Base-by-base conservation (phyloP, 1,140 invertebrate genomes). In the Hermatobates lingyangjiaoensis region DNA sequence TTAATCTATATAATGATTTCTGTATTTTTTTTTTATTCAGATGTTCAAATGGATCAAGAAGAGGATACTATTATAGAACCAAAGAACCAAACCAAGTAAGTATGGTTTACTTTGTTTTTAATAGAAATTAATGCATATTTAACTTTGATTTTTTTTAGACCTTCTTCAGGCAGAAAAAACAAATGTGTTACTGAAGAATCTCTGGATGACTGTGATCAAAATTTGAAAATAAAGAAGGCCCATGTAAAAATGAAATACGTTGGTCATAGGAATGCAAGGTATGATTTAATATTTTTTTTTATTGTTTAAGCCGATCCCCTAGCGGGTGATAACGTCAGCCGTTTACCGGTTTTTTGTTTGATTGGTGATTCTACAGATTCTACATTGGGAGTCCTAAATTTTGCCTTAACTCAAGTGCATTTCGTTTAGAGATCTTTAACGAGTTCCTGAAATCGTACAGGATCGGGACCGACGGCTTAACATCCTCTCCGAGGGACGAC, bases 231-330 rank as follows among this genome's bases (percentile, higher is more conserved):
- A 12, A 28, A 42, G 28, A 53, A 47, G 18, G 45, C 45, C n/a
- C 20, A 27, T n/a, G 45, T 60, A n/a, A 61, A 56, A 54, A 75
- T 74, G 63, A 81, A 80, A 58, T 90, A 75, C 62, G 76, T 69
- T 48, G 87, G 87, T 15, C 87, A 91, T 65, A 72, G 87, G 49
- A 90, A 90, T 68, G 79, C 85, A 4, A 76, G 82, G 75, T 77
- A 69, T 15, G 10, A 14, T 10, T n/a, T n/a, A n/a, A n/a, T 15
- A 34, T 34, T 34, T 7, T 34, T 34, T 34, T 34, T 15, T 34
- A 7, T 34, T 34, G 28, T 7, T 34, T 7, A 34, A 7, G 28
- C 15, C 28, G 15, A 7, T 34, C 7, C 15, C 7, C 15, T 34
- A 7, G 7, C 28, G 15, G 15, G 15, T 34, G 15, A 7, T 34